phyloP scores from a whole-genome alignment of 2,888 invertebrate genomes.

The Plagodis dolabraria region DNA sequence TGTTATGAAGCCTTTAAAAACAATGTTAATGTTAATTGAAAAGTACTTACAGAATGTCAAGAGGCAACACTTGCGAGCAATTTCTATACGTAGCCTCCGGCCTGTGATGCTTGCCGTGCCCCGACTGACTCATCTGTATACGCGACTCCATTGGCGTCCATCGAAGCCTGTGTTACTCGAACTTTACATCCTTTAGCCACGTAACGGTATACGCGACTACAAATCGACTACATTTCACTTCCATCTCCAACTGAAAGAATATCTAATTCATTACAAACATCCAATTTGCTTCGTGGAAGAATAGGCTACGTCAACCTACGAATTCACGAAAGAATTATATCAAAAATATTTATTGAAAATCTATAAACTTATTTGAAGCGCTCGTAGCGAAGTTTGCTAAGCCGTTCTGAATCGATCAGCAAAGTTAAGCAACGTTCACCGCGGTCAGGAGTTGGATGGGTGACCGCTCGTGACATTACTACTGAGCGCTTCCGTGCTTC shows the following conservation, averaged over 20 bases:
- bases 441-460: too few species aligned
- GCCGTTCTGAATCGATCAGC: too few species aligned
- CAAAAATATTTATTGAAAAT: too few species aligned
- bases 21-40: background rate
- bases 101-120: constrained; percentile 68
- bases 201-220: constrained; percentile 45
- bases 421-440: too few species aligned
- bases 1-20: too few species aligned
- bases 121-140: constrained; percentile 72
- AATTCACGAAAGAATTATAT: too few species aligned
- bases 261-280: constrained; percentile 19
- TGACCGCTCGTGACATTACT: too few species aligned
- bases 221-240: constrained; percentile 26
- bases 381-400: too few species aligned
- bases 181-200: constrained; percentile 37
- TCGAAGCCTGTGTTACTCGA: constrained; percentile 45
- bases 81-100: constrained; percentile 75
- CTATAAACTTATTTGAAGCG: too few species aligned
- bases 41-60: constrained; percentile 80
- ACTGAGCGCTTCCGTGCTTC: too few species aligned
- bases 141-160: constrained; percentile 77
- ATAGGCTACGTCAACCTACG: background rate
- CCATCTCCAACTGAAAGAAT: constrained; percentile 31
- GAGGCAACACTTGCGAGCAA: constrained; percentile 80
- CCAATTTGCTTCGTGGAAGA: background rate